Base-by-base conservation (phyloP, 2,888 invertebrate species). In the Drosophila sordidula region DNA sequence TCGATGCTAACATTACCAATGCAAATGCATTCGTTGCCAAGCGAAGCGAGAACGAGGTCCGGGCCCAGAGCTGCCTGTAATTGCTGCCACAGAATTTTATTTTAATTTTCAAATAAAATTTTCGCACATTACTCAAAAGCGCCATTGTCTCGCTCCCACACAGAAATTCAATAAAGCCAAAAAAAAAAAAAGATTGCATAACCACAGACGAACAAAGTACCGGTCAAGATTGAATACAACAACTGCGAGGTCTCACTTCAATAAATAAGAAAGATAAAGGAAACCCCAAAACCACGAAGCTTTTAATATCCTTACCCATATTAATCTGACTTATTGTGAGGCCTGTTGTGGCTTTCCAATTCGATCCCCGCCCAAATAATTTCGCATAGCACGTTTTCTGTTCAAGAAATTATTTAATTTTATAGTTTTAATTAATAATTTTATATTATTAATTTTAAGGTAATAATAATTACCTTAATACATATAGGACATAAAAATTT, bases 1-100 rank as follows among this genome's bases (percentile, higher is more conserved):
- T 54, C 52, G 68, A 54, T 72, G 72, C 69, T 59, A 51, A 49
- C 80, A 83, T 83, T 76, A 79, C 80, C 82, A 76, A 76, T 83
- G 83, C 83, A 83, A 85, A 81, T 82, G 82, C 73, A 85, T 70
- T 76, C 76, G 54, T 11, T 49, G 65, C 50, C 72, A 59, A 38
- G 29, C 51, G 41, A 45, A 62, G 46, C 44, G 41, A 38, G 39
- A 9, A 29, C 36, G n/a, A 38, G 3, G 42, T 55, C 50, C 38
- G 9, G 11, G 25, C 36, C 38, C 22, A n/a, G n/a, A 57, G 44
- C 56, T 61, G 65, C 45, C 62, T 65, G 62, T 81, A 81, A 81
- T 81, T 83, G 84, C 74, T 65, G 63, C 32, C 64, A 41, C 32
- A 47, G 34, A 61, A 57, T 57, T 58, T 62, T 55, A 59, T 77